A percentile compares a stretch with the other conserved stretches of the same genome.
These are phyloP conservation scores for Hydrozoanthus tunicans DNA, from an alignment of 64 coral and sea anemone genomes.

Conservation along the genomic window DNA sequence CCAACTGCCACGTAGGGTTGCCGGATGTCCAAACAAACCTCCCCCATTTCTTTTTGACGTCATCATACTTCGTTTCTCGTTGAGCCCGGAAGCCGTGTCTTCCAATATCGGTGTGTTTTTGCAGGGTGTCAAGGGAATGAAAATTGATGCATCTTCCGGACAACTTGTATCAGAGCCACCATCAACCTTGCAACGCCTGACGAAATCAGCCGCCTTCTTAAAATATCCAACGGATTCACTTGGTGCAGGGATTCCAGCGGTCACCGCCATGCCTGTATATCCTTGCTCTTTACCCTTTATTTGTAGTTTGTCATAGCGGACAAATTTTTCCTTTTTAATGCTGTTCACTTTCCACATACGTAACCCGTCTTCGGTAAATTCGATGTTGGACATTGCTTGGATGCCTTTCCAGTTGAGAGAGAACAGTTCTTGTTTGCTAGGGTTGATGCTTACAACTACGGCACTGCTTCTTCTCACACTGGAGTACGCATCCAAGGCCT, in stretches of 20 bases:
- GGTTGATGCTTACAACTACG: constrained; percentile 1
- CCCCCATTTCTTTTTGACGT: constrained; percentile 13
- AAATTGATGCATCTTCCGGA: background rate
- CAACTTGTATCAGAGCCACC: too few relatives aligned
- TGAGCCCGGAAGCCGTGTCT: background rate
- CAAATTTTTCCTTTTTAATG: constrained; percentile 7
- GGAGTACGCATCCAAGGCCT: background rate
- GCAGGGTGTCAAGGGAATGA: background rate
- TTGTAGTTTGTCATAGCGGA: constrained; percentile 21
- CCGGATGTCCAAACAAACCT: background rate
- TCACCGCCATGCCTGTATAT: background rate
- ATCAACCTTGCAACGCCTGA: too few relatives aligned
- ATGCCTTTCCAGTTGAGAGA: constrained; percentile 7
- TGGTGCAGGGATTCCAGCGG: too few relatives aligned
- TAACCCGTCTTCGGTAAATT: constrained; percentile 15
- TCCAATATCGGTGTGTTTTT: background rate
- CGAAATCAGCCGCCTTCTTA: too few relatives aligned
- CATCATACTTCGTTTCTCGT: background rate
- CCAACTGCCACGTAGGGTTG: background rate
- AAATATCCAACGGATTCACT: too few relatives aligned
- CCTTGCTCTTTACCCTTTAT: constrained; percentile 31
- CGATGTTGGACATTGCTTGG: constrained; percentile 40
- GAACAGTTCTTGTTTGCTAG: background rate
- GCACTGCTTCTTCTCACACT: constrained; percentile 9
- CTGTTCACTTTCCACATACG: constrained; percentile 42